Base-by-base conservation (phyloP, 2,113 vertebrate species). In the Callorhinus ursinus region DNA sequence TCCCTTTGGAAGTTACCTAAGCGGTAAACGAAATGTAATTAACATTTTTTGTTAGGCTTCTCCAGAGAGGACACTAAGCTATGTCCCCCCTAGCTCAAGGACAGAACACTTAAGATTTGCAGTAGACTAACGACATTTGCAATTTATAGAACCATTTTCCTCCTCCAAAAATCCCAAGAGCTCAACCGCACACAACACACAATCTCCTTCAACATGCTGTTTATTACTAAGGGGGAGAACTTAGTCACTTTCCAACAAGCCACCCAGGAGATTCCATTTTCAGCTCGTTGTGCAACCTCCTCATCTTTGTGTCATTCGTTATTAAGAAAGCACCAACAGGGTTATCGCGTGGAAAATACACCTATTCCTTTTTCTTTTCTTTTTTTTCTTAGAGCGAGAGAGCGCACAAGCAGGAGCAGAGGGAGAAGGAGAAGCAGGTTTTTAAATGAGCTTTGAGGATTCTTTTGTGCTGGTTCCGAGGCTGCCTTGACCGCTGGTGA, bases 1-100 rank as follows among this genome's bases (percentile, higher is more conserved):
- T 85, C 90, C 42, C 63, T 97, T 88, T 88, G 90, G 76, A 93
- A 79, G 33, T 77, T 53, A 90, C 53, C n/a, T 88, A 92, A 96
- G 55, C 1, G 4, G 63, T 90, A 95, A 96, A 80, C 13, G 49
- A 97, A 95, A 97, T 72, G 72, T 59, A 92, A 98, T 96, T 94
- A 95, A 83, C 55, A 36, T 77, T 88, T 96, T n/a, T 51, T 22
- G 21, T 85, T 14, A 85, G 55, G 36, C 61, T 49, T 84, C 92
- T 90, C 84, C 77, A 59, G 24, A 96, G 65, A 90, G 57, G 31
- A 79, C 63, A 79, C 90, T 72, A 96, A 80, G 63, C 81, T 94
- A 49, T 86, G 87, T 59, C 65, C 53, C 84, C 88, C 55, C 76
- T 82, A 90, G 21, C 55, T 88, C 80, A 46, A 13, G 24, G 57